phyloP scores from a whole-genome alignment of 2,888 invertebrate species.

The Spatulosminthurus flaviceps region DNA sequence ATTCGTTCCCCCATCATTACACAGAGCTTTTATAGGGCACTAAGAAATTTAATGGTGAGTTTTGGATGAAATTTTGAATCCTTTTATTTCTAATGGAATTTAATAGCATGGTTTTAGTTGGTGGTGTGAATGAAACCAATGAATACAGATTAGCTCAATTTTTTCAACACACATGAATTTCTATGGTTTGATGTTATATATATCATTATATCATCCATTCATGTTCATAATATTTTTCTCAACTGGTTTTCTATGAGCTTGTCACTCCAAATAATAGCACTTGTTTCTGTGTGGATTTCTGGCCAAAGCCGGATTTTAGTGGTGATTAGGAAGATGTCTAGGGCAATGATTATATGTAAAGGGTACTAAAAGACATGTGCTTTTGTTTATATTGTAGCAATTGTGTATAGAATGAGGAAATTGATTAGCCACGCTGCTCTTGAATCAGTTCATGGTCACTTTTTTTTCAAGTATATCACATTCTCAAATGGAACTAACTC shows the following conservation, averaged over 20 bases:
- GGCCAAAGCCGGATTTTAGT: too few species aligned
- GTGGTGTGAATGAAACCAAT: too few species aligned
- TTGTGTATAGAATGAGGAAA: background rate
- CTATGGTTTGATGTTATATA: background rate
- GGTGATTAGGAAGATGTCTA: too few species aligned
- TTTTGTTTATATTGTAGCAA: too few species aligned
- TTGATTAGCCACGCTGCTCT: conserved; percentile 20
- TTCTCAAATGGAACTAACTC: background rate
- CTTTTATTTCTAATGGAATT: too few species aligned
- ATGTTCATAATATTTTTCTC: background rate
- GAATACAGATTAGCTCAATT: background rate
- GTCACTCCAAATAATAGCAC: background rate
- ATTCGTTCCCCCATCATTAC: background rate
- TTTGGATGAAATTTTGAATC: background rate
- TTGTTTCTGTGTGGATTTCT: background rate
- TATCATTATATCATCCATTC: background rate
- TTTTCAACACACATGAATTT: background rate
- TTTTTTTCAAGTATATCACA: background rate
- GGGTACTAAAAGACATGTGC: too few species aligned
- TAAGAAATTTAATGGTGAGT: background rate
- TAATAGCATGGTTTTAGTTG: too few species aligned
- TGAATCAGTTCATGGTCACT: conserved; percentile 36
- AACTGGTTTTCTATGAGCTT: conserved; percentile 1
- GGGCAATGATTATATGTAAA: too few species aligned
- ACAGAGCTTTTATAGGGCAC: background rate